Evolutionary conservation across 2,113 vertebrate genomes (phyloP).

Genomic region (Ornithorhynchus anatinus): DNA sequence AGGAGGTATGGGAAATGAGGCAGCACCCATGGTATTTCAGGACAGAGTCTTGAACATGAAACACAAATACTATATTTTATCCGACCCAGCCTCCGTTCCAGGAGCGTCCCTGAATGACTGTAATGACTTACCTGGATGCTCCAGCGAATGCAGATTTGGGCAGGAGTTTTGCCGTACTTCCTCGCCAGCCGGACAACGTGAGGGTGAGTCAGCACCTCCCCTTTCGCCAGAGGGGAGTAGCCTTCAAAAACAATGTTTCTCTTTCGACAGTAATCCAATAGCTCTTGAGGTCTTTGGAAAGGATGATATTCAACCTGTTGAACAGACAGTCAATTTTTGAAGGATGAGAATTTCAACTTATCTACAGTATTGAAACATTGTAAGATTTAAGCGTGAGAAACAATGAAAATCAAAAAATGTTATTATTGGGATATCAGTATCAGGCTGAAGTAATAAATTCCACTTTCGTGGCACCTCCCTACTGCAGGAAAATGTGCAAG

Average conservation of each 20-base stretch:
- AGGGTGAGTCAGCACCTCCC: slow-evolving; percentile 68
- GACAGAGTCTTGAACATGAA: too few species aligned
- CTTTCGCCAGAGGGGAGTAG: slow-evolving; percentile 78
- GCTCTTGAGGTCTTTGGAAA: slow-evolving; percentile 75
- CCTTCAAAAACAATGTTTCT: slow-evolving; percentile 76
- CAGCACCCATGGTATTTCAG: too few species aligned
- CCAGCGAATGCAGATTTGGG: slow-evolving; percentile 78
- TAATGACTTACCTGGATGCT: slow-evolving; percentile 63
- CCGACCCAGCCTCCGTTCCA: too few species aligned
- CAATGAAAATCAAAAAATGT: background rate
- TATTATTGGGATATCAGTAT: too few species aligned
- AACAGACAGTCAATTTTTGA: background rate
- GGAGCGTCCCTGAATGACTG: fast-evolving
- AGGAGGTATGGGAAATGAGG: too few species aligned
- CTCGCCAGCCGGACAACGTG: slow-evolving; percentile 65
- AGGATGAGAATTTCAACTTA: background rate
- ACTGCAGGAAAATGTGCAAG: background rate
- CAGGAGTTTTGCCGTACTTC: slow-evolving; percentile 70
- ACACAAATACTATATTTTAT: background rate
- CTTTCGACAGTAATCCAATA: slow-evolving; percentile 71
- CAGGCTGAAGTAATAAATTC: background rate
- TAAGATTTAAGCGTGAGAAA: background rate
- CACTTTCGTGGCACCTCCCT: background rate
- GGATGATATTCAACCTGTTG: slow-evolving; percentile 77
- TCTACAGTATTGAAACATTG: background rate